These are phyloP conservation scores for Gallinago nigripennis DNA, from an alignment of 2,797 vertebrate genomes.

Conservation along the genomic window DNA sequence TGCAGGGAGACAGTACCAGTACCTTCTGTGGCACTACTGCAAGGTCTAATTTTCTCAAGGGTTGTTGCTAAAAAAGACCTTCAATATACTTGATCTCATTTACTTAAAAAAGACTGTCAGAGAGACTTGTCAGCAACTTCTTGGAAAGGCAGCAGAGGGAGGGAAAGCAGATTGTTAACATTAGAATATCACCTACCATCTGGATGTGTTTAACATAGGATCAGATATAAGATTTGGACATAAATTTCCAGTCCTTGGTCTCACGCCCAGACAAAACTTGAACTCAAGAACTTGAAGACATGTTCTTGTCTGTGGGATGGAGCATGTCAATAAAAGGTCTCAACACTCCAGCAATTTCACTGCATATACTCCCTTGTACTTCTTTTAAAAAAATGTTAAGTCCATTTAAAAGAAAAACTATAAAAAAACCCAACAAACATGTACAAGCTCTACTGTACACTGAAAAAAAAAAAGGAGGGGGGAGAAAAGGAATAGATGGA, in stretches of 20 bases:
- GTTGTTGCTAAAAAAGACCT: conserved; percentile 27
- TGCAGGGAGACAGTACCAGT: neutral
- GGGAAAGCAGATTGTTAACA: conserved; percentile 49
- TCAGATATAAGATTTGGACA: conserved; percentile 36
- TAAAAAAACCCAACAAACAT: neutral
- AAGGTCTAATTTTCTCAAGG: neutral
- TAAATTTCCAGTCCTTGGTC: conserved; percentile 47
- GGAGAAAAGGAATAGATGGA: neutral
- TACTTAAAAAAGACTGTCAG: conserved; percentile 52
- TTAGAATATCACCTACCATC: conserved; percentile 66
- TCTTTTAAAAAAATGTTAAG: neutral
- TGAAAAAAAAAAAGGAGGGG: neutral
- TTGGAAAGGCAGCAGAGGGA: conserved; percentile 52
- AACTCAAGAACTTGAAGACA: conserved; percentile 29
- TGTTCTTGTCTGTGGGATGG: neutral
- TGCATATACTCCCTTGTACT: neutral
- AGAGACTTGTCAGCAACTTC: conserved; percentile 63
- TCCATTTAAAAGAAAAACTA: neutral
- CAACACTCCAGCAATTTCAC: neutral
- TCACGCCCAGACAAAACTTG: conserved; percentile 42
- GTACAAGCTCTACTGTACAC: neutral
- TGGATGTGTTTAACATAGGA: conserved; percentile 47
- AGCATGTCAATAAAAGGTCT: conserved; percentile 2
- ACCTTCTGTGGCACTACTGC: neutral
- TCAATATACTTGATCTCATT: conserved; percentile 31